Evolutionary conservation across 2,888 invertebrate species (phyloP).

Genomic region (Philopedon plagiatum): DNA sequence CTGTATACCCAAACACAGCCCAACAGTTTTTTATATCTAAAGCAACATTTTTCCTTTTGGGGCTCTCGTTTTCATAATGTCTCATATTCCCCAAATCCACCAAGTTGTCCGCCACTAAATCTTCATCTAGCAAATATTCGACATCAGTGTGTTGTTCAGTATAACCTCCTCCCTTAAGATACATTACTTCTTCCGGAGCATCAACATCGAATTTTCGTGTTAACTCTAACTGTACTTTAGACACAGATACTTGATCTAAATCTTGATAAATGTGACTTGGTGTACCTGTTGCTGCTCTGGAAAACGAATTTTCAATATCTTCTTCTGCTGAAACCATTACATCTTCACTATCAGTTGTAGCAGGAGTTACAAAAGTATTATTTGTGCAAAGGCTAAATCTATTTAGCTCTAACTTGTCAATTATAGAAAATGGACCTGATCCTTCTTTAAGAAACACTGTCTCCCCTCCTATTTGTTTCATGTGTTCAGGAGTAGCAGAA

Average conservation of each 20-base stretch:
- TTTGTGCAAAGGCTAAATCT: slow-evolving; percentile 49
- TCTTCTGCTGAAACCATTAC: slow-evolving; percentile 69
- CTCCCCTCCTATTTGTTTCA: slow-evolving; percentile 60
- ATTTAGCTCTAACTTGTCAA: slow-evolving; percentile 48
- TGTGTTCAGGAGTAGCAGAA: slow-evolving; percentile 59
- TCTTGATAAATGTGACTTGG: slow-evolving; percentile 67
- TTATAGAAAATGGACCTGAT: slow-evolving; percentile 59
- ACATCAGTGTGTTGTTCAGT: slow-evolving; percentile 30
- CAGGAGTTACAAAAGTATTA: slow-evolving; percentile 51
- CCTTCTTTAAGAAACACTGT: slow-evolving; percentile 62
- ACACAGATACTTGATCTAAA: slow-evolving; percentile 64
- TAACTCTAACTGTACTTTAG: slow-evolving; percentile 68
- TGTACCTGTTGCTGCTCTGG: slow-evolving; percentile 62
- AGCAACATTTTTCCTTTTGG: background rate
- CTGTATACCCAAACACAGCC: slow-evolving; percentile 18
- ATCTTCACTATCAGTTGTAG: slow-evolving; percentile 69
- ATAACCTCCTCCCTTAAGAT: slow-evolving; percentile 70
- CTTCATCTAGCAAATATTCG: slow-evolving; percentile 10
- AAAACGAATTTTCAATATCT: slow-evolving; percentile 56
- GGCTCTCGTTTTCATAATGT: background rate
- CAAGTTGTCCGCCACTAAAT: background rate
- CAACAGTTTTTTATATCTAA: slow-evolving; percentile 22
- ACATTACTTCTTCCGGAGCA: slow-evolving; percentile 67
- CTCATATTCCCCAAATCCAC: background rate
- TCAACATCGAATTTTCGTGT: slow-evolving; percentile 68